A percentile compares a stretch with the other conserved stretches of the same genome.
Conservation (phyloP, 2,888 invertebrate species). For the Aspidiotus destructor region DNA sequence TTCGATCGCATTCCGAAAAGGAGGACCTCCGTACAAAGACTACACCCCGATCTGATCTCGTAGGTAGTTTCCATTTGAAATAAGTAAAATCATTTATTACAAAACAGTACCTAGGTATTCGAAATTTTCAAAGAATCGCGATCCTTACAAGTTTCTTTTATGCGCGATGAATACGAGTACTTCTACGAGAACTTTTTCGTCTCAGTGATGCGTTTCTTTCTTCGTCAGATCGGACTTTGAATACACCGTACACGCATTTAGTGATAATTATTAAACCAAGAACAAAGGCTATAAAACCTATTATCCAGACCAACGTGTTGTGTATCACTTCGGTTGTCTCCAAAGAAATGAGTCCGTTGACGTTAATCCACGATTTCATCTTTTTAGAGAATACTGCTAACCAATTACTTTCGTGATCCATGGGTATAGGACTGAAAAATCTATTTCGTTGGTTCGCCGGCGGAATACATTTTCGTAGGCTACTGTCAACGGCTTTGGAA, state of each 20-base stretch:
- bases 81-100: background rate
- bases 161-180: background rate
- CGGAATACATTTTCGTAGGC: background rate
- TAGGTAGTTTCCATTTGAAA: too few relatives aligned
- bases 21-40: too few relatives aligned
- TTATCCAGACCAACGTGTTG: background rate
- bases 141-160: background rate
- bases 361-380: background rate
- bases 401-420: slow-evolving; percentile 8
- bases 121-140: background rate
- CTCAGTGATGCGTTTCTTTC: slow-evolving; percentile 1
- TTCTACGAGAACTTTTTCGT: slow-evolving; percentile 3
- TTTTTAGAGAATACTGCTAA: background rate
- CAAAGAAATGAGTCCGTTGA: background rate
- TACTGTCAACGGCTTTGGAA: background rate
- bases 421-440: background rate
- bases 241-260: slow-evolving; percentile 19
- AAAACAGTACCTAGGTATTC: background rate
- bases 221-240: slow-evolving; percentile 13
- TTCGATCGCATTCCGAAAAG: too few relatives aligned
- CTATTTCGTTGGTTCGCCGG: background rate
- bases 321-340: background rate
- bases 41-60: too few relatives aligned
- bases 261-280: slow-evolving; percentile 15
- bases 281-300: slow-evolving; percentile 2